phyloP scores from a whole-genome alignment of 2,113 vertebrate species.

The Prunella fulvescens region DNA sequence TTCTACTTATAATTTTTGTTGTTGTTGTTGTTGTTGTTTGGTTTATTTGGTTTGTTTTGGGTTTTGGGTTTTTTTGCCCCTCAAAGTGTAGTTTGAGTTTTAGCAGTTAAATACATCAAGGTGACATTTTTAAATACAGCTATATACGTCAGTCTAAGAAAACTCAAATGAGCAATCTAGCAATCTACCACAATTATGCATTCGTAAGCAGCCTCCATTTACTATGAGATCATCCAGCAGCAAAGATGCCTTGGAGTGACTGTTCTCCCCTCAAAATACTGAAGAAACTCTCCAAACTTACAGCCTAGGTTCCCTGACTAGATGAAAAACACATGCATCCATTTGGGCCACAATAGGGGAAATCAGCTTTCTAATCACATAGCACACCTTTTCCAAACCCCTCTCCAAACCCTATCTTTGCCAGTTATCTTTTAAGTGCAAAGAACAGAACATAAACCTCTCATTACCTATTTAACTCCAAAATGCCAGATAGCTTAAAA shows the following conservation, averaged over 20 bases:
- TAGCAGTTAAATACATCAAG: neutral
- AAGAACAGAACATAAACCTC: neutral
- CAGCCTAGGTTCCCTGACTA: neutral
- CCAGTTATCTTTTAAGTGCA: neutral
- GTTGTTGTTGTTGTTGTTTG: neutral
- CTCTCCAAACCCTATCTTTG: neutral
- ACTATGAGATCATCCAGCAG: neutral
- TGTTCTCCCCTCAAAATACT: neutral
- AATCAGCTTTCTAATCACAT: neutral
- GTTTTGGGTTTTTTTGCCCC: neutral
- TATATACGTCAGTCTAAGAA: neutral
- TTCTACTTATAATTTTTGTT: neutral
- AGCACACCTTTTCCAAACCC: neutral
- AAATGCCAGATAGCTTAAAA: neutral
- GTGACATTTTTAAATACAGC: neutral
- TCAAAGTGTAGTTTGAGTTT: neutral
- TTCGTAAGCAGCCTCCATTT: neutral
- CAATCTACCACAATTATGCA: neutral
- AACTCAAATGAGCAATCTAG: neutral
- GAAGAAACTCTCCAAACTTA: neutral
- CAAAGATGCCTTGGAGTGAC: neutral
- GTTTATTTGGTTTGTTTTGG: too few species aligned
- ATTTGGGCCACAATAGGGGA: neutral
- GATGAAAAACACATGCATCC: rapidly evolving
- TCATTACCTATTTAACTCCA: neutral